Conservation (phyloP, 2,888 invertebrate species). For the Vanessa cardui region DNA sequence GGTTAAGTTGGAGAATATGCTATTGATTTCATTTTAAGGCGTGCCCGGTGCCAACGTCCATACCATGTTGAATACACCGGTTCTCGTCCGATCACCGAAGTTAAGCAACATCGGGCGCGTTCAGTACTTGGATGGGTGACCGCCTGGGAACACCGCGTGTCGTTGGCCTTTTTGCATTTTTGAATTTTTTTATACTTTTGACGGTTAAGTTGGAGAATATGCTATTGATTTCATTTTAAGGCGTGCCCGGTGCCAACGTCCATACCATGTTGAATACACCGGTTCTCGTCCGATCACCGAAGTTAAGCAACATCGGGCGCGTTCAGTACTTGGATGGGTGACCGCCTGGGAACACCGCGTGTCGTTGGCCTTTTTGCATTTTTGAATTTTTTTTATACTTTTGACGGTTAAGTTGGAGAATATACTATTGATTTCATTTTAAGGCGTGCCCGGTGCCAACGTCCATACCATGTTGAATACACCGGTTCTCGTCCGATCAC, state of each 20-base stretch:
- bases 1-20: too few relatives aligned
- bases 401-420: too few relatives aligned
- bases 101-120: conserved; percentile 77
- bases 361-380: conserved; percentile 36
- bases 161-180: conserved; percentile 29
- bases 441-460: conserved; percentile 42
- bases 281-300: conserved; percentile 80
- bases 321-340: conserved; percentile 79
- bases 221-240: too few relatives aligned
- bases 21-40: too few relatives aligned
- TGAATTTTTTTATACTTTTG: too few relatives aligned
- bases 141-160: conserved; percentile 43
- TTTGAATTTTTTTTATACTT: too few relatives aligned
- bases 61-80: conserved; percentile 76
- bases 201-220: too few relatives aligned
- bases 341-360: conserved; percentile 49
- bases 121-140: conserved; percentile 80
- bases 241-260: conserved; percentile 50
- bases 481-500: conserved; percentile 60
- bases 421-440: too few relatives aligned
- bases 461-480: conserved; percentile 56
- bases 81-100: conserved; percentile 80
- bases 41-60: conserved; percentile 56
- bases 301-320: conserved; percentile 78
- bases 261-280: conserved; percentile 76